Evolutionary conservation across 2,113 vertebrate genomes (phyloP).

Genomic region (Neogobius melanostomus): DNA sequence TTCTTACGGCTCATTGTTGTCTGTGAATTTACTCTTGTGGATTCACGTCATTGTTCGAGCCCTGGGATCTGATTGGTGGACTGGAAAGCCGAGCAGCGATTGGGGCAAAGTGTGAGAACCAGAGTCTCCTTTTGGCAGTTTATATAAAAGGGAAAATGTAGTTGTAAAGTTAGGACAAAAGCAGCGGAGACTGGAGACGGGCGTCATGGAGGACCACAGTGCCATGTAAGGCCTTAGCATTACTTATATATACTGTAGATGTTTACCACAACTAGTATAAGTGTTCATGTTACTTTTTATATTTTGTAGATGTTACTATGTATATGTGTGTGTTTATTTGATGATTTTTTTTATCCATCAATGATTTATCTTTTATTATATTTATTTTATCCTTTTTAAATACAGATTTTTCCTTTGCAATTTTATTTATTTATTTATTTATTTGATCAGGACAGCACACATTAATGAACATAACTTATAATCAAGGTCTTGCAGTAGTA

Average conservation of each 20-base stretch:
- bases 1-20: constrained; percentile 59
- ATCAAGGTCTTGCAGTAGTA: too few relatives aligned
- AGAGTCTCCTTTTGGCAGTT: constrained; percentile 43
- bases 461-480: too few relatives aligned
- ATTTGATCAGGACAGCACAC: too few relatives aligned
- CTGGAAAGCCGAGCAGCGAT: constrained; percentile 54
- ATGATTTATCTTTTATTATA: too few relatives aligned
- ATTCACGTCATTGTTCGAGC: constrained; percentile 66
- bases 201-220: constrained; percentile 70
- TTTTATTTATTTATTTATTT: too few relatives aligned
- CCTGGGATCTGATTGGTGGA: neutral
- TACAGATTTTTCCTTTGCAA: too few relatives aligned
- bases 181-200: neutral
- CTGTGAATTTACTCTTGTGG: constrained; percentile 64
- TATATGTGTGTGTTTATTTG: too few relatives aligned
- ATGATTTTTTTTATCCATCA: too few relatives aligned
- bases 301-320: too few relatives aligned
- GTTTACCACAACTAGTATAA: neutral
- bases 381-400: too few relatives aligned
- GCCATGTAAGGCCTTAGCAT: constrained; percentile 55
- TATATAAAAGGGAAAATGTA: constrained; percentile 52
- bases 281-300: too few relatives aligned
- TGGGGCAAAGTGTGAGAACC: constrained; percentile 76
- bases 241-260: neutral
- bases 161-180: neutral